phyloP scores from a whole-genome alignment of 2,888 invertebrate species.

The Aromia moschata region DNA sequence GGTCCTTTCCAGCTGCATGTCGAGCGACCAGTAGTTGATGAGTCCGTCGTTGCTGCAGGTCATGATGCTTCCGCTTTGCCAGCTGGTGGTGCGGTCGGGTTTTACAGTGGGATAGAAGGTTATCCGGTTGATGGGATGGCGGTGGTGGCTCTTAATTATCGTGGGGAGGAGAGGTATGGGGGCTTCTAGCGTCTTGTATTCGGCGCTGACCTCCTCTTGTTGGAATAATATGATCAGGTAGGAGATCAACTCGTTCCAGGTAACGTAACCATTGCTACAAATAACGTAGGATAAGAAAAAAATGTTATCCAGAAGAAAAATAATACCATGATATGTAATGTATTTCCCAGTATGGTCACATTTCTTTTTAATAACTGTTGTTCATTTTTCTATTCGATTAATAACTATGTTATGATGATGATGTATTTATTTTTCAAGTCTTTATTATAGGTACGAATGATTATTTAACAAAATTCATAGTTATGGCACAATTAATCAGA shows the following conservation, averaged over 20 bases:
- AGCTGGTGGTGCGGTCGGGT: slow-evolving; percentile 63
- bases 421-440: no score
- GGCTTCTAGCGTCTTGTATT: slow-evolving; percentile 69
- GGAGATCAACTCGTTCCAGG: slow-evolving; percentile 83
- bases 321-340: no score
- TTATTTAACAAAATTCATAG: no score
- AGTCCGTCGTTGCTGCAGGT: slow-evolving; percentile 81
- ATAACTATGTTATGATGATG: no score
- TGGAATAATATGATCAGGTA: slow-evolving; percentile 79
- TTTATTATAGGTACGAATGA: no score
- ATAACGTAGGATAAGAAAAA: no score
- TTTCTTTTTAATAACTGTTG: no score
- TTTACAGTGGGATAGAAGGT: slow-evolving; percentile 70
- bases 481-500: no score
- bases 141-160: slow-evolving; percentile 73
- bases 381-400: no score
- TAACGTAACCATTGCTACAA: slow-evolving; percentile 65
- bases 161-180: slow-evolving; percentile 71
- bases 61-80: slow-evolving; percentile 75
- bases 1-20: slow-evolving; percentile 72
- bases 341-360: no score
- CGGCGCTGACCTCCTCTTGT: slow-evolving; percentile 70
- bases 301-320: no score
- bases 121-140: slow-evolving; percentile 73
- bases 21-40: slow-evolving; percentile 80